A percentile compares a stretch with the other conserved stretches of the same genome.
Conservation (phyloP, 2,888 invertebrate species). For the Seladonia tumulorum region DNA sequence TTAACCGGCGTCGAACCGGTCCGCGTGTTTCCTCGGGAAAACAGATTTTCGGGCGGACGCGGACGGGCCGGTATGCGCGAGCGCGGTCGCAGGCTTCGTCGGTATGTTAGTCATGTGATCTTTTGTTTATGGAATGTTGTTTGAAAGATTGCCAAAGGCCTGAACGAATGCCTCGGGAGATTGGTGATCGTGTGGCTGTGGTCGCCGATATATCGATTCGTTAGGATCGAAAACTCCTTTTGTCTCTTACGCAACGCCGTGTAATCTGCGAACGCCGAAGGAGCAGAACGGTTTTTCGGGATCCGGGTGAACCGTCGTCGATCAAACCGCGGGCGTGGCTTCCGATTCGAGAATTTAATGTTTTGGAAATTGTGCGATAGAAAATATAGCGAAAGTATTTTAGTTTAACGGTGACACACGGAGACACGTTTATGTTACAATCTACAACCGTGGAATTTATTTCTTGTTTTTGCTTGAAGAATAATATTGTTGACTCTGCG, state of each 20-base stretch:
- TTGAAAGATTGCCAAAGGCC: conserved; percentile 46
- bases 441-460: neutral
- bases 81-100: neutral
- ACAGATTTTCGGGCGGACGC: neutral
- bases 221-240: neutral
- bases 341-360: neutral
- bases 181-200: conserved; percentile 32
- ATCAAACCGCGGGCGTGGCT: too few species aligned
- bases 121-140: conserved; percentile 52
- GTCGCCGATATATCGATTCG: conserved; percentile 22
- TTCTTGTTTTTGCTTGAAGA: neutral
- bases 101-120: conserved; percentile 30
- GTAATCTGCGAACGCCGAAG: neutral
- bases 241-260: neutral
- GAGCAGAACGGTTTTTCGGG: neutral
- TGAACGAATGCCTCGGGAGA: conserved; percentile 34
- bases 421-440: neutral
- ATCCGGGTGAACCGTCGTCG: too few species aligned
- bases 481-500: neutral
- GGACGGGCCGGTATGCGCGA: neutral
- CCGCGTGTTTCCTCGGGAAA: neutral
- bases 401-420: neutral
- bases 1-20: neutral
- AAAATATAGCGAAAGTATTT: neutral
- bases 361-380: neutral